Base-by-base conservation (phyloP, 2,113 vertebrate species). In the Scatophagus argus region DNA sequence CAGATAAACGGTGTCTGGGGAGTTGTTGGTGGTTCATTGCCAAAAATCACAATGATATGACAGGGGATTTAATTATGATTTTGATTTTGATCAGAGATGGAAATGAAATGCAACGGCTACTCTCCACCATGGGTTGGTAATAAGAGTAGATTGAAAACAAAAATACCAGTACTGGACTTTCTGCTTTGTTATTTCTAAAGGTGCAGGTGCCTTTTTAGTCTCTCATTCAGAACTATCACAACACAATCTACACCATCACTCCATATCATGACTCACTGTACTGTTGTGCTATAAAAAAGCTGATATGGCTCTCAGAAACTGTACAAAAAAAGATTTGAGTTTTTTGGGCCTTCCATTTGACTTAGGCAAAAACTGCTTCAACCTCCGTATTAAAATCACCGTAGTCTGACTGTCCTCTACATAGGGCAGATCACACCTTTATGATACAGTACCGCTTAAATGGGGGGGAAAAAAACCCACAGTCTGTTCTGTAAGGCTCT, bases 1-100 rank as follows among this genome's bases (percentile, higher is more conserved):
- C 4, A 49, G n/a, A 83, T 51, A 59, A 41, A 34, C 13, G 9
- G 3, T 46, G 32, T n/a, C 11, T 43, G 8, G 1, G 31, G 1
- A 4, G 8, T 16, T 63, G 66, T 23, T 23, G 49, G n/a, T 1
- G 0, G 66, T 55, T 80, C 8, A 4, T 19, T 43, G 31, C 38
- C 4, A 58, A 62, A 59, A 74, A 66, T 27, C 60, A 46, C 36
- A 72, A 55, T 7, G 19, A 54, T 55, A 19, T 47, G 19, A 11
- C 0, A 0, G 6, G 21, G 4, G 36, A 67, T 63, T 76, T 25
- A 41, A 47, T 38, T 23, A 43, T 25, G 23, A 51, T 25, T 51
- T 51, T 25, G 27, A n/a, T 14, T 55, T 61, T 16, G 14, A 46
- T 52, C 13, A 56, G 38, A 61, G 36, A 12, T 25, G 19, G 8